phyloP scores from a whole-genome alignment of 2,888 invertebrate genomes.

The Melinaea marsaeus region DNA sequence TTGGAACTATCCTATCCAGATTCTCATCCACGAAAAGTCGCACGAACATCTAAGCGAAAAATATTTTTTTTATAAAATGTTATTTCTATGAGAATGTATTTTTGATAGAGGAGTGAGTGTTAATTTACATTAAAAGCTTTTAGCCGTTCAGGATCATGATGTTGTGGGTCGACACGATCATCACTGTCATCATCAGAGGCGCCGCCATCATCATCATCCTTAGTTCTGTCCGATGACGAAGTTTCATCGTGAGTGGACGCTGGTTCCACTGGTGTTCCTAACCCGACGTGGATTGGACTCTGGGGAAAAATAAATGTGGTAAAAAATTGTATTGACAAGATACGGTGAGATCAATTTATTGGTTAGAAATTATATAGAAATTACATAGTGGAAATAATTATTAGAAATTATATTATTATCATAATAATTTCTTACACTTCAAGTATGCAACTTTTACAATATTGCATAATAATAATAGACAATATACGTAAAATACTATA shows the following conservation, averaged over 20 bases:
- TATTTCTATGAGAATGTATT: background rate
- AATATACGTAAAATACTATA: conserved; percentile 6
- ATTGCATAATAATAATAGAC: too few species aligned
- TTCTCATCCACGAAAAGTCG: conserved; percentile 98
- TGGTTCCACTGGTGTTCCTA: conserved; percentile 65
- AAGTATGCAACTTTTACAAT: too few species aligned
- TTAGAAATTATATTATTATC: background rate
- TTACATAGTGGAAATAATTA: background rate
- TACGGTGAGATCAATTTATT: background rate
- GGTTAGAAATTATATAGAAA: conserved; percentile 6
- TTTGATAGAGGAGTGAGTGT: background rate
- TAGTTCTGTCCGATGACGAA: conserved; percentile 91
- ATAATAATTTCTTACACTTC: background rate
- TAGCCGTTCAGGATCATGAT: conserved; percentile 94
- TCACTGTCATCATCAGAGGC: conserved; percentile 92
- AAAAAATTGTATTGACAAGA: background rate
- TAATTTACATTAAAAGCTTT: conserved; percentile 95
- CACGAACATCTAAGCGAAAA: conserved; percentile 91
- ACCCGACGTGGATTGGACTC: conserved; percentile 82
- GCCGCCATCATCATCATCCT: conserved; percentile 83
- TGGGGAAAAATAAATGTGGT: conserved; percentile 34
- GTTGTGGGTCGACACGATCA: conserved; percentile 92
- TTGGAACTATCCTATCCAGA: conserved; percentile 96
- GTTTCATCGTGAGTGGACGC: conserved; percentile 91
- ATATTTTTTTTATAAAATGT: background rate